These are phyloP conservation scores for Eilema depressum DNA, from an alignment of 2,888 invertebrate genomes.

Conservation along the genomic window DNA sequence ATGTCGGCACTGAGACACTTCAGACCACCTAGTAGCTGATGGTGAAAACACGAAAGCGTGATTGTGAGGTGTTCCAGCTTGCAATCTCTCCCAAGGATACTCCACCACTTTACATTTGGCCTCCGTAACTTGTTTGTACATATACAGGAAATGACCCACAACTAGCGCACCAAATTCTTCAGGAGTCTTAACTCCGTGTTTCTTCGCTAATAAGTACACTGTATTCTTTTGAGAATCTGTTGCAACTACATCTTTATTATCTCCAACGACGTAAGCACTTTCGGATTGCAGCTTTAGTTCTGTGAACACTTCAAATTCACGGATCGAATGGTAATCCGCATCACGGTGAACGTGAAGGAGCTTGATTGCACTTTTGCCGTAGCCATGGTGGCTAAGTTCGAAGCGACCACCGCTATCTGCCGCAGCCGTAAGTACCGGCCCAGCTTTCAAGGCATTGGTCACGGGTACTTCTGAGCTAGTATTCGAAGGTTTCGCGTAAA, in stretches of 20 bases:
- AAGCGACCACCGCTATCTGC: constrained; percentile 84
- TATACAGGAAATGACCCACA: constrained; percentile 91
- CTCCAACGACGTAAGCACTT: constrained; percentile 91
- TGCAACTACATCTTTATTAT: constrained; percentile 93
- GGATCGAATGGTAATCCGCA: constrained; percentile 89
- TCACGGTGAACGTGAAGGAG: constrained; percentile 90
- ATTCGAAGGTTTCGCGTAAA: constrained; percentile 83
- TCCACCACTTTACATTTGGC: constrained; percentile 90
- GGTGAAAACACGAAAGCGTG: constrained; percentile 93
- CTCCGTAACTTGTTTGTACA: constrained; percentile 91
- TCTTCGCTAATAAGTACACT: constrained; percentile 92
- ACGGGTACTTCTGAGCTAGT: constrained; percentile 67
- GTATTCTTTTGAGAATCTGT: constrained; percentile 95
- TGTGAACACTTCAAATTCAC: constrained; percentile 91
- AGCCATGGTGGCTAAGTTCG: constrained; percentile 89
- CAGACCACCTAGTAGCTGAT: constrained; percentile 89
- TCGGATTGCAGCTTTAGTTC: constrained; percentile 90
- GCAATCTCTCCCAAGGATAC: constrained; percentile 92
- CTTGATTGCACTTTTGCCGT: constrained; percentile 92
- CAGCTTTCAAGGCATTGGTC: constrained; percentile 40
- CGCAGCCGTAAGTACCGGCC: constrained; percentile 70
- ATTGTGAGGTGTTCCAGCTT: constrained; percentile 87
- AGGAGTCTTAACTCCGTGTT: constrained; percentile 91
- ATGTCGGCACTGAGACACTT: constrained; percentile 89
- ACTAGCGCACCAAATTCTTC: constrained; percentile 92